Evolutionary conservation across 35 echinoderm and acorn worm genomes (phyloP), one percentile per base, ranked within the genome.

Genomic region (Diadema setosum): DNA sequence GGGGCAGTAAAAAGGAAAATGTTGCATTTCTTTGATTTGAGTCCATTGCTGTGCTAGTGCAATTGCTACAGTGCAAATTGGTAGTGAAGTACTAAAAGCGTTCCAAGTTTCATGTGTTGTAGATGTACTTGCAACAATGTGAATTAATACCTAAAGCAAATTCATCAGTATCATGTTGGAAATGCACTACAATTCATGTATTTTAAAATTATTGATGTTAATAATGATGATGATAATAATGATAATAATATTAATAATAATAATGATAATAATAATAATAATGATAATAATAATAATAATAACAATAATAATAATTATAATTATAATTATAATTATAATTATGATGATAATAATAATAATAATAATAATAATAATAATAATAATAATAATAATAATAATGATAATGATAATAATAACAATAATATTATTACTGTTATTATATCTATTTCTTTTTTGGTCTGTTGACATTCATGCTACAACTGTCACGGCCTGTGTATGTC

Each of bases 301-400:
- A 26, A 81, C 43, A 43, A 43, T 81, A 43, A 20, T 81, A 15
- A 81, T 81, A 43, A 81, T 81, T 6, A 81, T 81, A 43, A 81
- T 81, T 6, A 44, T 81, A 26, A 43, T 44, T 6, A 81, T 44
- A 43, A 81, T 81, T 6, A 81, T 81, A 43, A 81, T 81, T 6
- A 81, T 81, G 39, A 81, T 44, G 39, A 81, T 81, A 26, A 46
- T 81, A 26, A 46, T 81, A 43, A 81, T 81, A 43, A 43, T 81
- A 26, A 81, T 81, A 43, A 81, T 81, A 45, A 81, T 81, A 26
- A 81, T 81, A 45, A 81, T 81, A 81, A 81, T 81, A 43, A 81
- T 81, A 43, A 81, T 81, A 43, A 81, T 81, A 26, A 81, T 81
- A 26, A 81, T 81, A 26, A 81, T 81, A 43, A 81, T 81, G 37